phyloP scores from a whole-genome alignment of 1,140 invertebrate genomes.

The Acromyrmex charruanus region DNA sequence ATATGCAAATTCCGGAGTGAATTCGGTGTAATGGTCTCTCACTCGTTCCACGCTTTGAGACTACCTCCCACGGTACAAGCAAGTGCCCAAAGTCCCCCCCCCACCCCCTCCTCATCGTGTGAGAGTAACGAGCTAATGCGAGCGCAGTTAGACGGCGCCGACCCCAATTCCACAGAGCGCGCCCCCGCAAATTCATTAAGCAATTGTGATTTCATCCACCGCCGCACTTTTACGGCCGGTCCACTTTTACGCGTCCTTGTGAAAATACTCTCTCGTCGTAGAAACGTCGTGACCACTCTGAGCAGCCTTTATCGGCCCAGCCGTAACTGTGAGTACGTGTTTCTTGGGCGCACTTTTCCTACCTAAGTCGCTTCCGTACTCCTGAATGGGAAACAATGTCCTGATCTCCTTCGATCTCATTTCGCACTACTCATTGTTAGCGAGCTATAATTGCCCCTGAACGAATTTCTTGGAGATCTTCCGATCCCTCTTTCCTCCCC shows the following conservation, averaged over 20 bases:
- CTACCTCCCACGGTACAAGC: not conserved
- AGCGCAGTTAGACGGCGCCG: conserved; percentile 67
- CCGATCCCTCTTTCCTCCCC: not conserved
- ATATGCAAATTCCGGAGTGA: conserved; percentile 77
- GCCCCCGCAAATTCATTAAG: conserved; percentile 74
- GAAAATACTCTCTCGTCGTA: conserved; percentile 45
- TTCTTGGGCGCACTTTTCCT: no score
- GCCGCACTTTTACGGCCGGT: conserved; percentile 65
- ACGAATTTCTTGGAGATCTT: not conserved
- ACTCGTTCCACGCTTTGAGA: conserved; percentile 35
- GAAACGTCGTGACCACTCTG: no score
- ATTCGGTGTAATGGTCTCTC: conserved; percentile 72
- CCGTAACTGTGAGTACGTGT: no score
- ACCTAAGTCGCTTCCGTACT: no score
- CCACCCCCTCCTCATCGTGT: no score
- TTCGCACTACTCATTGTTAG: conserved; percentile 25
- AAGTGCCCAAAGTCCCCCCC: not conserved
- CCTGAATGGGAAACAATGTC: not conserved
- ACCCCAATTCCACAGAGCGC: conserved; percentile 65
- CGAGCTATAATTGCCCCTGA: not conserved
- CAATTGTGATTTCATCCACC: conserved; percentile 75
- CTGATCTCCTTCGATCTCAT: conserved; percentile 42
- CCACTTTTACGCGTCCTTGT: conserved; percentile 14
- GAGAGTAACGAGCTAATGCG: conserved; percentile 68
- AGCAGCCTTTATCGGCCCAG: no score